Evolutionary conservation across 2,888 invertebrate species (phyloP), one percentile per base, ranked within the genome.

Genomic region (Drosophila glabriapex): DNA sequence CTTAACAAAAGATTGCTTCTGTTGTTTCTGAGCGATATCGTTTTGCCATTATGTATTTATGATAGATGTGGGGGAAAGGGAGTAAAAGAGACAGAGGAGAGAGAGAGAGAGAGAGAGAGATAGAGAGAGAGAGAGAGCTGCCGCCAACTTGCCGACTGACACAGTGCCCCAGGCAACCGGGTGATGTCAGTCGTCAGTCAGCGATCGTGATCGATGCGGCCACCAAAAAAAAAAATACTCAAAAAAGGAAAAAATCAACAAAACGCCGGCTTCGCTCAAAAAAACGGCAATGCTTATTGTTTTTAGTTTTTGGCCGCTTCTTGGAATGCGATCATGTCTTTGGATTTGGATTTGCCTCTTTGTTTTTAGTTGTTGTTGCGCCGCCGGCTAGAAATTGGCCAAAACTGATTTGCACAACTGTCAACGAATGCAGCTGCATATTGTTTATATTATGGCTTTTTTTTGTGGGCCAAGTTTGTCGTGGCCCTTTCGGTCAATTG

Each of bases 151-250:
- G 86, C 78, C 31, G 52, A 56, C 60, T 49, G 61, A 61, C 61
- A 61, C 61, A 61, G 50, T 60, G 62, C 87, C 76, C 67, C 50
- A 64, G 63, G 65, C 70, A 41, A 61, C 41, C 73, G 69, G 85
- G 72, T 74, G 90, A 87, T 89, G 86, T 80, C 81, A 75, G 89
- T 85, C 83, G 71, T 76, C 77, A 73, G 78, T 76, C 74, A 72
- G 78, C 72, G 60, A 90, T 85, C 89, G 90, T 85, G 85, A 85
- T 85, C 85, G 85, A 85, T 85, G 85, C 77, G 82, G 78, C 78
- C 78, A 77, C 78, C 73, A 79, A 82, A 78, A 52, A 35, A n/a
- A 64, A 58, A 54, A 29, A 55, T 41, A 5, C 1, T 0, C 53
- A 37, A 56, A 25, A 2, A 29, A n/a, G 3, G 7, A 22, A 25